Percentiles rank a stretch among this genome's conserved stretches.
phyloP scores from a whole-genome alignment of 2,888 invertebrate genomes.

The Xestia ashworthii region DNA sequence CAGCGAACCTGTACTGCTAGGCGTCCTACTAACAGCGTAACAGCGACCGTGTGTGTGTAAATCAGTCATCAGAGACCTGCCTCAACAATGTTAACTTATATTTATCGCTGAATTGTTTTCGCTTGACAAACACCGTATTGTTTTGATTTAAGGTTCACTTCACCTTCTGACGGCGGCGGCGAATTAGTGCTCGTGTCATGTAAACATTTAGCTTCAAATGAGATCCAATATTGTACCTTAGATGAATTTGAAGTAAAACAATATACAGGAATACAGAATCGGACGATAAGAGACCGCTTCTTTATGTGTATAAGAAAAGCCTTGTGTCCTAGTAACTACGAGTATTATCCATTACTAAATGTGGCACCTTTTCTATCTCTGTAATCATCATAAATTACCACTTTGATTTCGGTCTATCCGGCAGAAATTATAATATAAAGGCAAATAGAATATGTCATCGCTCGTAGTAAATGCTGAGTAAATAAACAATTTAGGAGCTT shows the following conservation, averaged over 20 bases:
- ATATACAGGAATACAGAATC: not conserved
- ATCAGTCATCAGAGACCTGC: slow-evolving; percentile 41
- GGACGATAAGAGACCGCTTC: not conserved
- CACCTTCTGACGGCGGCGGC: slow-evolving; percentile 8
- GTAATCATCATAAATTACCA: not conserved
- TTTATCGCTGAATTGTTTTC: slow-evolving; percentile 51
- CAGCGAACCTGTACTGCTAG: slow-evolving; percentile 1
- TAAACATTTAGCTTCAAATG: not conserved
- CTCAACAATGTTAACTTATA: slow-evolving; percentile 47
- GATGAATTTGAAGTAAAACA: not conserved
- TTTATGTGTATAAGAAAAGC: not conserved
- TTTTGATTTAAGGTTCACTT: slow-evolving; percentile 46
- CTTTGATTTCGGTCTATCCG: not conserved
- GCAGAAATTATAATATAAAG: not conserved
- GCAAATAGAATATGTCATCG: not conserved
- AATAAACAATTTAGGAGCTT: slow-evolving; percentile 8
- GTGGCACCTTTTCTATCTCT: no score
- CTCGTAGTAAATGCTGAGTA: not conserved
- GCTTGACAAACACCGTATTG: slow-evolving; percentile 30
- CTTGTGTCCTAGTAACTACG: not conserved
- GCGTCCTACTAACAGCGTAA: not conserved
- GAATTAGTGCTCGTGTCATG: slow-evolving; percentile 1
- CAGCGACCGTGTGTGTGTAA: slow-evolving; percentile 19
- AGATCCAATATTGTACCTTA: not conserved
- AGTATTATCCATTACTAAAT: no score